A percentile compares a stretch with the other conserved stretches of the same genome.
These are phyloP conservation scores for Mystacornis crossleyi DNA, from an alignment of 2,113 vertebrate genomes.

Conservation along the genomic window DNA sequence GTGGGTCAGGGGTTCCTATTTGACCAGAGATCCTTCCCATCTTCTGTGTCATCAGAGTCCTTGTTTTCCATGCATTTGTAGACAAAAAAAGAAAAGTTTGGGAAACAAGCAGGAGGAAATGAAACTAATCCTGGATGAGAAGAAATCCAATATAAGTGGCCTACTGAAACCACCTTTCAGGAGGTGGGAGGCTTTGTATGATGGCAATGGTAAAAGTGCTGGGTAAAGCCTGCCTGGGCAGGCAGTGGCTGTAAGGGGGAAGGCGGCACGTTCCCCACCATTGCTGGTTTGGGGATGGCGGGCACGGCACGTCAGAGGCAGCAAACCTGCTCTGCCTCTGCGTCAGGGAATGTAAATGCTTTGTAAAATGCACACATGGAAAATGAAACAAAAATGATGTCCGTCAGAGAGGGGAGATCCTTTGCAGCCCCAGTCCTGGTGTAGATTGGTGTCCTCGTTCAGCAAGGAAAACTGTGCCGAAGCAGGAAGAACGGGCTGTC, in stretches of 20 bases:
- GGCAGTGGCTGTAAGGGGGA: not conserved
- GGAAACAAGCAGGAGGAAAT: not conserved
- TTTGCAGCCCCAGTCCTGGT: accelerated
- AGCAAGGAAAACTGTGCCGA: not conserved
- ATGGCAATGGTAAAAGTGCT: not conserved
- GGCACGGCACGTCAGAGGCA: not conserved
- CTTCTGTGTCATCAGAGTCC: not conserved
- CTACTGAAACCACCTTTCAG: not conserved
- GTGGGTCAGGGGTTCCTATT: not conserved
- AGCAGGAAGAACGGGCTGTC: not conserved
- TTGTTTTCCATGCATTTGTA: not conserved
- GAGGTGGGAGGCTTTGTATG: not conserved
- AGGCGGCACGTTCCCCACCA: not conserved
- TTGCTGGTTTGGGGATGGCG: accelerated
- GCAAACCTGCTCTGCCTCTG: not conserved
- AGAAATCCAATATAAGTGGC: not conserved
- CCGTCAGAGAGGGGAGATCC: not conserved
- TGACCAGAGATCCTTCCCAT: not conserved
- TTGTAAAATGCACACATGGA: not conserved
- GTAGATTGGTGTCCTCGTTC: not conserved
- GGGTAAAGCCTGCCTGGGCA: not conserved
- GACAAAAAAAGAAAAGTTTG: not conserved
- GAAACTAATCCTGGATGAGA: not conserved
- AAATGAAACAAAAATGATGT: accelerated
- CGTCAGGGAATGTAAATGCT: not conserved